phyloP scores from a whole-genome alignment of 1,140 invertebrate genomes.

The Trachymyrmex cornetzi region DNA sequence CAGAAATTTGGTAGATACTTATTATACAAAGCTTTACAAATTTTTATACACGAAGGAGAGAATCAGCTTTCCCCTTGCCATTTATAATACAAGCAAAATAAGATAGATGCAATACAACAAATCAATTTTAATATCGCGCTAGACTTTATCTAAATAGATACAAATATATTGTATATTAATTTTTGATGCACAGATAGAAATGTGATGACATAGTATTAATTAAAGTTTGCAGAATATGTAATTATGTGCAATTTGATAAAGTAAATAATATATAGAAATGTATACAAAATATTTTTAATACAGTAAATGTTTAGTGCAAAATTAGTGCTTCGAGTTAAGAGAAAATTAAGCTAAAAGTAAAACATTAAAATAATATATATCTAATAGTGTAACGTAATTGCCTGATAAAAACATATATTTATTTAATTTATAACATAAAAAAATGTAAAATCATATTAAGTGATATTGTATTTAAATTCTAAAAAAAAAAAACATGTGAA shows the following conservation, averaged over 20 bases:
- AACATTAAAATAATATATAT: no score
- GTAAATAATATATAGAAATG: not conserved
- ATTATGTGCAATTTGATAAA: conserved; percentile 7
- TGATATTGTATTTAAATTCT: conserved; percentile 1
- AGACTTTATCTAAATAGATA: conserved; percentile 17
- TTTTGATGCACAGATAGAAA: not conserved
- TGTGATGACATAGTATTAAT: not conserved
- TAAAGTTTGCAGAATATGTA: not conserved
- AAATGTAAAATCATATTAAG: not conserved
- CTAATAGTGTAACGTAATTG: no score
- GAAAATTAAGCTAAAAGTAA: not conserved
- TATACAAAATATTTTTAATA: conserved; percentile 28
- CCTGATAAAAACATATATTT: not conserved
- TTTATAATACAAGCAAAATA: conserved; percentile 60
- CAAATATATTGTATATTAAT: conserved; percentile 7
- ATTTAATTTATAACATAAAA: not conserved
- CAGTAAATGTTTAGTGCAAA: not conserved
- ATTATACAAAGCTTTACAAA: conserved; percentile 94
- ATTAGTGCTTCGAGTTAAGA: not conserved
- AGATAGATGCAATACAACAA: not conserved
- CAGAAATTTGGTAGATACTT: conserved; percentile 93
- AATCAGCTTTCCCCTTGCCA: conserved; percentile 88
- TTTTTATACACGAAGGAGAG: conserved; percentile 95
- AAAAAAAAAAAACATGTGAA: not conserved
- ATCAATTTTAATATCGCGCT: not conserved